Conservation (phyloP, 1,140 invertebrate species). For the Drosophila parvula region DNA sequence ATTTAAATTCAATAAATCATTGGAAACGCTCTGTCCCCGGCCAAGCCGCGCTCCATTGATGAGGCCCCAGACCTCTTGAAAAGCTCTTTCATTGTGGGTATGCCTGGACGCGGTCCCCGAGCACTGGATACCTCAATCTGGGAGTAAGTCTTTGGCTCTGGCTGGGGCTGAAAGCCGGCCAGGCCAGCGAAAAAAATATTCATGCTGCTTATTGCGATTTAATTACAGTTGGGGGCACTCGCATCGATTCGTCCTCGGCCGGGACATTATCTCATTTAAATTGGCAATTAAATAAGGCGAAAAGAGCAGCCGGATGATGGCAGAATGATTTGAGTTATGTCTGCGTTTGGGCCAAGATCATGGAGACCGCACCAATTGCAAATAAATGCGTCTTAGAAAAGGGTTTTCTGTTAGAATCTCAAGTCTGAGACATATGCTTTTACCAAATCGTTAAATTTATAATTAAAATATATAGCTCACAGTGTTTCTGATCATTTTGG, state of each 20-base stretch:
- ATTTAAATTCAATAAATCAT: constrained; percentile 84
- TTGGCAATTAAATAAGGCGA: constrained; percentile 62
- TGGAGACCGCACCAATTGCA: not conserved
- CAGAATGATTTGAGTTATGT: constrained; percentile 3
- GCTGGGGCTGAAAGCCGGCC: constrained; percentile 35
- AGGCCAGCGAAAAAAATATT: constrained; percentile 31
- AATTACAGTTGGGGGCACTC: constrained; percentile 70
- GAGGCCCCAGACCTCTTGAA: constrained; percentile 24
- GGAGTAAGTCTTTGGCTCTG: constrained; percentile 27
- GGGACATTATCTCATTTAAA: constrained; percentile 67
- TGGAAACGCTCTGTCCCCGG: constrained; percentile 60
- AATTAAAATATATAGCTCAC: not conserved
- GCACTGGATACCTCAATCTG: constrained; percentile 22
- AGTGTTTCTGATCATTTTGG: too few relatives aligned
- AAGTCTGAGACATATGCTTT: too few relatives aligned
- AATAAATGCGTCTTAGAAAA: not conserved
- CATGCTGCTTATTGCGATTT: constrained; percentile 66
- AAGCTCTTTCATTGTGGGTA: constrained; percentile 21
- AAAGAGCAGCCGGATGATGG: constrained; percentile 1
- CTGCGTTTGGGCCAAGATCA: constrained; percentile 3
- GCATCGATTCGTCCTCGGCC: constrained; percentile 15
- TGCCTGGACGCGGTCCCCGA: not conserved
- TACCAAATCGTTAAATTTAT: too few relatives aligned
- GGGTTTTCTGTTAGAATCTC: not conserved
- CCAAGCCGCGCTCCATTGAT: constrained; percentile 59